Percentiles rank a stretch among this genome's conserved stretches.
Evolutionary conservation across 2,797 vertebrate species (phyloP).

Genomic region (Staurois parvus): DNA sequence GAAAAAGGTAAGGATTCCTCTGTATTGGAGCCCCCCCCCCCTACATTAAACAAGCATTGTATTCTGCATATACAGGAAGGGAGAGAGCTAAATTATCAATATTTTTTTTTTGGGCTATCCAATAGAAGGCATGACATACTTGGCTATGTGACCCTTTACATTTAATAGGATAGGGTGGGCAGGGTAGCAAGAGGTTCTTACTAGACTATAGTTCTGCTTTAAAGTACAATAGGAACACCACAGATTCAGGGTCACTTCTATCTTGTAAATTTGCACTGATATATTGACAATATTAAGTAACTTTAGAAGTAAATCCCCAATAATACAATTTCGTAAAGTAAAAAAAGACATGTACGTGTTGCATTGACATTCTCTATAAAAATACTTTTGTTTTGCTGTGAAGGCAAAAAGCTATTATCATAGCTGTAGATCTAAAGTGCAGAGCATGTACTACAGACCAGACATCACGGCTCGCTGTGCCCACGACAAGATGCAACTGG

Average conservation of each 20-base stretch:
- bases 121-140: too few relatives aligned
- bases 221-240: conserved; percentile 1
- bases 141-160: too few relatives aligned
- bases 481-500: not conserved
- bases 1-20: too few relatives aligned
- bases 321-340: not conserved
- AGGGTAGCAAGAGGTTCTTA: too few relatives aligned
- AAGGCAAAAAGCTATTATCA: not conserved
- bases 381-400: not conserved
- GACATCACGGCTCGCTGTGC: not conserved
- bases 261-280: not conserved
- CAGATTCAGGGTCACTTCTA: not conserved
- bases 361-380: not conserved
- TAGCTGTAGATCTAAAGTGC: conserved; percentile 28
- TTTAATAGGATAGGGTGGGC: too few relatives aligned
- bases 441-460: not conserved
- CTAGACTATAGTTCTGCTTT: not conserved
- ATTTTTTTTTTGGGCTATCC: too few relatives aligned
- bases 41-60: too few relatives aligned
- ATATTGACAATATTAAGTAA: not conserved
- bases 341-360: not conserved
- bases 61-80: too few relatives aligned
- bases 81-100: too few relatives aligned
- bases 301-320: not conserved
- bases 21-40: too few relatives aligned